These are phyloP conservation scores for Bungarus multicinctus DNA, from an alignment of 2,113 vertebrate species.

Conservation along the genomic window DNA sequence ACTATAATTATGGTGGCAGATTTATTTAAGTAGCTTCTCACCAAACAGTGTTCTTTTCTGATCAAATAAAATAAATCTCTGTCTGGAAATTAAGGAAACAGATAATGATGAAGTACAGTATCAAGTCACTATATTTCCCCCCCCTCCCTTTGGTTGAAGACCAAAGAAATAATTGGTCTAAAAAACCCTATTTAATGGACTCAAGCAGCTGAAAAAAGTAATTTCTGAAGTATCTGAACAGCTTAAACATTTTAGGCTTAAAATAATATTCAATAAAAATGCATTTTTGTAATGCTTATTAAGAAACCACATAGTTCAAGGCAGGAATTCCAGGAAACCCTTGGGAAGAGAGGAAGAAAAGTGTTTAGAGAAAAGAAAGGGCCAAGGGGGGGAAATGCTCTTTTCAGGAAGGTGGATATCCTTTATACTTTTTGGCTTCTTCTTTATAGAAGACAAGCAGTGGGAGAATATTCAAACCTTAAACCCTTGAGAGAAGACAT, in stretches of 20 bases:
- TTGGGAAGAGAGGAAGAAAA: constrained; percentile 10
- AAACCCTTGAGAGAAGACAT: not conserved
- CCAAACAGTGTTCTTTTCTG: constrained; percentile 16
- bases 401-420: not conserved
- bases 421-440: not conserved
- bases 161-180: constrained; percentile 33
- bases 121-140: constrained; percentile 29
- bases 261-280: constrained; percentile 64
- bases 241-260: constrained; percentile 65
- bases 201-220: constrained; percentile 32
- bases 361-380: constrained; percentile 20
- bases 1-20: not conserved
- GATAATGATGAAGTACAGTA: not conserved
- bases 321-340: constrained; percentile 62
- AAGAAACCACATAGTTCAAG: constrained; percentile 51
- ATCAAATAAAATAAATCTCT: constrained; percentile 23
- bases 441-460: not conserved
- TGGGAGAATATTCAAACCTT: not conserved
- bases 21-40: not conserved
- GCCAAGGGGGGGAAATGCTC: not conserved
- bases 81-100: constrained; percentile 12
- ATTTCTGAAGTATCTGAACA: constrained; percentile 68
- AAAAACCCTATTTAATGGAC: constrained; percentile 58
- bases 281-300: constrained; percentile 57
- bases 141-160: constrained; percentile 25